A percentile compares a stretch with the other conserved stretches of the same genome.
Evolutionary conservation across 2,888 invertebrate species (phyloP).

Genomic region (Helobdella robusta): DNA sequence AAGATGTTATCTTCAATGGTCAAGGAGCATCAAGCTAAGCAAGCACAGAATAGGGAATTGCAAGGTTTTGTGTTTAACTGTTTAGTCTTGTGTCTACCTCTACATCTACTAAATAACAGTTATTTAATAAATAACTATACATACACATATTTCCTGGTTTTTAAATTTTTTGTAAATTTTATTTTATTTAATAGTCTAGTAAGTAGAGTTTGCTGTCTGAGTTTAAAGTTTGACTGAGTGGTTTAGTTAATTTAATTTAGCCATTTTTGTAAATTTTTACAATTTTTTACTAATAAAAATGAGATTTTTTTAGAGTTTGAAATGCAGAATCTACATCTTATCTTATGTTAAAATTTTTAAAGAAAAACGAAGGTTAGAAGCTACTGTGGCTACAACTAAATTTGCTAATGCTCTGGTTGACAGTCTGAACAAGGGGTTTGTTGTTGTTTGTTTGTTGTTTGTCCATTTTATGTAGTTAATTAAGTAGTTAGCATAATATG

Average conservation of each 20-base stretch:
- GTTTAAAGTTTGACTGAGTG: no score
- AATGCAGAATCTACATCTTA: no score
- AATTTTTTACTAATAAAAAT: no score
- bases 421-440: constrained; percentile 91
- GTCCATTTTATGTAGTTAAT: neutral
- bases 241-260: no score
- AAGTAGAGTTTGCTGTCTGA: no score
- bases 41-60: constrained; percentile 31
- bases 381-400: constrained; percentile 79
- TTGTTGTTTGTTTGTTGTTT: neutral
- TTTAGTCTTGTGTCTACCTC: neutral
- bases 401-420: constrained; percentile 88
- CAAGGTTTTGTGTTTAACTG: constrained; percentile 29
- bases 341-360: constrained; percentile 48
- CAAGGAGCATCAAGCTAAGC: constrained; percentile 33
- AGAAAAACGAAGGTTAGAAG: constrained; percentile 88
- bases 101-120: no score
- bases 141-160: no score
- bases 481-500: neutral
- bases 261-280: no score
- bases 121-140: no score
- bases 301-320: no score
- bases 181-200: no score
- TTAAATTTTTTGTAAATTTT: no score
- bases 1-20: constrained; percentile 34